Conservation (phyloP, 2,113 vertebrate species). For the Stictonetta naevosa region DNA sequence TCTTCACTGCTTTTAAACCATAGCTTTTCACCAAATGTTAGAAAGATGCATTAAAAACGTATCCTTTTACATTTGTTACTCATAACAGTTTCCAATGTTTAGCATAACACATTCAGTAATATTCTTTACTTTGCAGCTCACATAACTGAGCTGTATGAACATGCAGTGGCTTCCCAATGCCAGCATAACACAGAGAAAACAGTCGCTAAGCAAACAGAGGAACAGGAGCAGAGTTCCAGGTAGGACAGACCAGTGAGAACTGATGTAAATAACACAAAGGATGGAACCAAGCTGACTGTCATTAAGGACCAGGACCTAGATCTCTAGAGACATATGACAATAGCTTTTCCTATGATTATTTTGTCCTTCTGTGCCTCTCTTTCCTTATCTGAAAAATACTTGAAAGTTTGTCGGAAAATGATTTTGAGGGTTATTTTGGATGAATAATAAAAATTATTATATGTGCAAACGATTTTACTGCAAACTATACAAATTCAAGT, state of each 20-base stretch:
- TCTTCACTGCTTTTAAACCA: not conserved
- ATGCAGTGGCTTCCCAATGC: conserved; percentile 22
- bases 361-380: not conserved
- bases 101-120: not conserved
- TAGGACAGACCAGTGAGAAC: conserved; percentile 36
- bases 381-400: not conserved
- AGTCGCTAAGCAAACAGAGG: not conserved
- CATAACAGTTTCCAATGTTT: rapidly evolving
- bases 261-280: not conserved
- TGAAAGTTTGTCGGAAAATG: not conserved
- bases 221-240: conserved; percentile 51
- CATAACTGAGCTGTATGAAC: conserved; percentile 64
- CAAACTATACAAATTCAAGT: not conserved
- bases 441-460: not conserved
- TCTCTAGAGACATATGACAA: not conserved
- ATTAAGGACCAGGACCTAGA: not conserved
- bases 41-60: not conserved
- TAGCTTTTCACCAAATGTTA: not conserved
- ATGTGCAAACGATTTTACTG: not conserved
- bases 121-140: conserved; percentile 63
- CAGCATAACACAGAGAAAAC: not conserved
- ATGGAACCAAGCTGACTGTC: not conserved
- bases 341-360: not conserved
- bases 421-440: not conserved
- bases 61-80: not conserved